A percentile compares a stretch with the other conserved stretches of the same genome.
Conservation (phyloP, 30 jellyfish, hydroid and myxozoan species). For the Aurelia sp. region DNA sequence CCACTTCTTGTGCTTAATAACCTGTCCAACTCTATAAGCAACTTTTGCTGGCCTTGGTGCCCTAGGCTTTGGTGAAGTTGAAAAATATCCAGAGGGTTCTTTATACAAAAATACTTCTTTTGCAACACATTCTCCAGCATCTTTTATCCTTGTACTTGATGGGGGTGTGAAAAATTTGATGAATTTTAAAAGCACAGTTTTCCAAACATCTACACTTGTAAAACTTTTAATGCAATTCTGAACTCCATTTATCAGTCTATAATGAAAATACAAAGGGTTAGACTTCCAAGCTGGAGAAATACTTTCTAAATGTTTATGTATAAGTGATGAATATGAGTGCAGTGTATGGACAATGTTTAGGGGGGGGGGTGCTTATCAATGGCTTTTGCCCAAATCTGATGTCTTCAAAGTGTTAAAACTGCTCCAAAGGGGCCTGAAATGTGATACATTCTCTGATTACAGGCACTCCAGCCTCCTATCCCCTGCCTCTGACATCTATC, state of each 20-base stretch:
- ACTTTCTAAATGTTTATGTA: too few species aligned
- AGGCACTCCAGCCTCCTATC: too few species aligned
- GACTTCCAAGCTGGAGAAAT: too few species aligned
- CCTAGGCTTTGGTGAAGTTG: conserved; percentile 81
- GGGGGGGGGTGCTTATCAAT: too few species aligned
- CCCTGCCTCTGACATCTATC: too few species aligned
- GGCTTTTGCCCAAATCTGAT: too few species aligned
- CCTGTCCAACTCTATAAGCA: conserved; percentile 94
- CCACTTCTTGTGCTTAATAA: conserved; percentile 82
- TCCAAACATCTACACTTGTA: conserved; percentile 47
- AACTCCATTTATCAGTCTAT: conserved; percentile 61
- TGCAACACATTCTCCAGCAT: conserved; percentile 96
- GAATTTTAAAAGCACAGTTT: conserved; percentile 22
- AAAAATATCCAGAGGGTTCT: conserved; percentile 85
- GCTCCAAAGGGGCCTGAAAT: too few species aligned
- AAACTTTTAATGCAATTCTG: conserved; percentile 44
- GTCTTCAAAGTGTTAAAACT: too few species aligned
- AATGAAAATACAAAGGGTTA: too few species aligned
- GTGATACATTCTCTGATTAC: too few species aligned
- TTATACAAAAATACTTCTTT: conserved; percentile 77
- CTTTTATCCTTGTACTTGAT: conserved; percentile 53
- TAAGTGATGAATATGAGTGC: too few species aligned
- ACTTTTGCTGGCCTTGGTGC: conserved; percentile 68
- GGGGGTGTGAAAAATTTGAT: conserved; percentile 41
- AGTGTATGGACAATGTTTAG: too few species aligned